Base-by-base conservation (phyloP, 2,113 vertebrate genomes). In the Dicentrarchus labrax region DNA sequence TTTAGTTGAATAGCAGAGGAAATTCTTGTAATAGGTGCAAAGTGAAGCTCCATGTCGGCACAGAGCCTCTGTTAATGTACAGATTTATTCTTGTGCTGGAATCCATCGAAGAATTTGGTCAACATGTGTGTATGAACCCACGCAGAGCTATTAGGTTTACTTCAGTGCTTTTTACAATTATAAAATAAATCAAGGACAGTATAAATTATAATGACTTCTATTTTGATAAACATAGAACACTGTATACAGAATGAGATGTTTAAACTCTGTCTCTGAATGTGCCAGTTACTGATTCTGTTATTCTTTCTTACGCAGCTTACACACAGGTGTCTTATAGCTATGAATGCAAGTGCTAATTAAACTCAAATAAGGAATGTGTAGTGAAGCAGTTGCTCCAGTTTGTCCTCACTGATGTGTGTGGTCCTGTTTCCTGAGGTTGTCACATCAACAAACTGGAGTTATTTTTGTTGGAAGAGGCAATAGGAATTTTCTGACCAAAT, bases 401-500 rank as follows among this genome's bases (percentile, higher is more conserved):
- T 74, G 79, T 86, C 89, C 59, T 85, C 43, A 7, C 67, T 80
- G 24, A 86, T 66, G 83, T 95, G 94, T 95, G 94, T 95, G 95
- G 94, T 95, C 94, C 86, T 76, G 75, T 90, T 90, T 93, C 91
- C 81, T 77, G 82, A 92, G 91, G 93, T 93, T 83, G 88, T 91
- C 89, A 45, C 91, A 83, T 95, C 93, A 92, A 94, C 94, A 94
- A 91, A 91, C 91, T 80, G 59, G 74, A 86, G 92, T 93, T 95
- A 95, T 95, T 95, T 95, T 93, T 67, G 91, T 91, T 92, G 90
- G 91, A 85, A 86, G 79, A 84, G 75, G 85, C 89, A 88, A 86
- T 83, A 91, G 69, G 86, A 91, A 86, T 91, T 92, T 94, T 95
- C 91, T 88, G 87, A 92, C 95, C 95, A 96, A 95, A 96, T 96